These are phyloP conservation scores for Diploptera punctata DNA, from an alignment of 2,888 invertebrate species.

Conservation along the genomic window DNA sequence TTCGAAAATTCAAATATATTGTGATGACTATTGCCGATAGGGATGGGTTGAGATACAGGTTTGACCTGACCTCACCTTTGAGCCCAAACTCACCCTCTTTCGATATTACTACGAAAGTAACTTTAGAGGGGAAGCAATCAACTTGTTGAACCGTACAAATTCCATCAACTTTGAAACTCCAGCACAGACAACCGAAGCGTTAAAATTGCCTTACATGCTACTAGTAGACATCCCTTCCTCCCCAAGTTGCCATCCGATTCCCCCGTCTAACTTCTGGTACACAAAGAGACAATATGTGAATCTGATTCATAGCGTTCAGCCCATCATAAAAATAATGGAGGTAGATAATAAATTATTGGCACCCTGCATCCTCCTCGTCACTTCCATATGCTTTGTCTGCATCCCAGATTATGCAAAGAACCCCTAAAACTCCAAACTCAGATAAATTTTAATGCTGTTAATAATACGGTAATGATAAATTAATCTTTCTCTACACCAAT, in stretches of 20 bases:
- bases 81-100: background rate
- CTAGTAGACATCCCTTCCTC: background rate
- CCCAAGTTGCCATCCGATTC: too few relatives aligned
- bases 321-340: background rate
- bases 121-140: slow-evolving; percentile 31
- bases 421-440: background rate
- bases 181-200: slow-evolving; percentile 33
- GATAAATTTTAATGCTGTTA: too few relatives aligned
- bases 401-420: background rate
- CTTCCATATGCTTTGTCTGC: background rate
- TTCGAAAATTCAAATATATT: too few relatives aligned
- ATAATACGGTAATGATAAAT: too few relatives aligned
- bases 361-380: background rate
- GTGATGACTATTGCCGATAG: too few relatives aligned
- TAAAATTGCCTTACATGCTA: slow-evolving; percentile 37
- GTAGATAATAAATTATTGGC: background rate
- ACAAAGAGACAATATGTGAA: background rate
- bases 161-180: slow-evolving; percentile 36
- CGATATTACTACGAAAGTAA: slow-evolving; percentile 24
- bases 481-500: too few relatives aligned
- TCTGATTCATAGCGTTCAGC: background rate
- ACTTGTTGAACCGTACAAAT: slow-evolving; percentile 28
- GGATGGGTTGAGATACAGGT: background rate
- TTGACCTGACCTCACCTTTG: slow-evolving; percentile 20
- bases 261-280: background rate